Evolutionary conservation across 2,797 vertebrate genomes (phyloP), one percentile per base, ranked within the genome.

Genomic region (Natrix natrix): DNA sequence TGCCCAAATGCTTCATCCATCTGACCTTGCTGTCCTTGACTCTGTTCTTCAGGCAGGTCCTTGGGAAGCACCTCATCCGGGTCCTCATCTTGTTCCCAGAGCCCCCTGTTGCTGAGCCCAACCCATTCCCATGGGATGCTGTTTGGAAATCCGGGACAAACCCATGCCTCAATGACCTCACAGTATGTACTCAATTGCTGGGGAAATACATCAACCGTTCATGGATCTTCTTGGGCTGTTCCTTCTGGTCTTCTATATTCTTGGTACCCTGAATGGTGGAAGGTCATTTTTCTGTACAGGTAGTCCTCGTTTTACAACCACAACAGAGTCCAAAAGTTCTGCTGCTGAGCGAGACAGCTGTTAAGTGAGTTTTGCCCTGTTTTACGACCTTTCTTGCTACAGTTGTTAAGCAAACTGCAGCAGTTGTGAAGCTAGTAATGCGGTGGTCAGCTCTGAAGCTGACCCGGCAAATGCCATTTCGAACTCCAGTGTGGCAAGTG

Each of bases 61-160:
- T 96, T 99, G 97, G 98, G 99, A 37, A 99, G 98, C 88, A 99
- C 98, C 0, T 99, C 99, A 0, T 99, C 99, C 0, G 98, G 98
- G 59, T 99, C 98, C 1, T 99, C 99, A 0, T 99, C 99, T 0
- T 98, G 98, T 89, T 99, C 99, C 12, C 98, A 99, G 97, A 99
- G 99, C 97, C 98, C 99, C 0, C 95, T 98, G 96, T 91, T 98
- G 94, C 95, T 98, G 86, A 99, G 98, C 93, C 98, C 98, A 0
- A 98, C 98, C 43, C 98, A 94, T 11, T 98, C 98, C 86, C 98
- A 98, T 52, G 96, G 97, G 91, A 97, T 97, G n/a, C 97, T 97
- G 97, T 95, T 96, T 48, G 98, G 95, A 4, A 96, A 55, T 94
- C 95, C 93, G 0, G 98, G 97, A 0, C 97, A 98, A 0, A 93